Evolutionary conservation across 37 sponge, comb jelly and placozoan species (phyloP).

Genomic region (Chondrosia reniformis): DNA sequence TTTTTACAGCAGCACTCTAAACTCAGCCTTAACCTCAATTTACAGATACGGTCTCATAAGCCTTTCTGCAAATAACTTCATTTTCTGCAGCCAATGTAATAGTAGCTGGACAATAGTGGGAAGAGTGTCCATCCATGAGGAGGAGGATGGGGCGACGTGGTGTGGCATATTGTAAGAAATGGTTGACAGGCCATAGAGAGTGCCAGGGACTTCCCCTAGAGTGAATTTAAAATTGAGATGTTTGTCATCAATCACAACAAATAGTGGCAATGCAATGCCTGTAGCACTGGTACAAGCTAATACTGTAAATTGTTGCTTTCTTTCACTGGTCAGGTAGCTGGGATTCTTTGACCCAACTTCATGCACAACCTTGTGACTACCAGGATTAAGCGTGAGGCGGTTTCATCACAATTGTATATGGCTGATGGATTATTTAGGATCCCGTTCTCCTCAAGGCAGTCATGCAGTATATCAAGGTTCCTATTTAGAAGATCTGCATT

Average conservation of each 20-base stretch:
- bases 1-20: too few relatives aligned
- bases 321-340: neutral
- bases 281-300: slow-evolving; percentile 35
- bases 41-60: too few relatives aligned
- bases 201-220: slow-evolving; percentile 45
- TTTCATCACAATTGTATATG: slow-evolving; percentile 52
- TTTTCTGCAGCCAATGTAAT: neutral
- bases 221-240: neutral
- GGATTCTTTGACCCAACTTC: slow-evolving; percentile 19
- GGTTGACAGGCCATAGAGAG: slow-evolving; percentile 40
- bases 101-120: slow-evolving; percentile 1
- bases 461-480: slow-evolving; percentile 39
- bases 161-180: too few relatives aligned
- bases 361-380: slow-evolving; percentile 1
- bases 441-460: slow-evolving; percentile 30
- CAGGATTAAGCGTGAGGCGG: slow-evolving; percentile 38
- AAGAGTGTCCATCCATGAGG: slow-evolving; percentile 34
- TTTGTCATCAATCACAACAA: slow-evolving; percentile 23
- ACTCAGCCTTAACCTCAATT: too few relatives aligned
- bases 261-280: slow-evolving; percentile 29
- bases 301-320: slow-evolving; percentile 18
- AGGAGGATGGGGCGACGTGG: slow-evolving; percentile 13
- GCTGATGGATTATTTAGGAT: slow-evolving; percentile 28
- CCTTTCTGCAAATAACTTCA: too few relatives aligned
- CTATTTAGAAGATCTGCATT: slow-evolving; percentile 26